Base-by-base conservation (phyloP, 2,888 invertebrate species). In the Hymenopus coronatus region DNA sequence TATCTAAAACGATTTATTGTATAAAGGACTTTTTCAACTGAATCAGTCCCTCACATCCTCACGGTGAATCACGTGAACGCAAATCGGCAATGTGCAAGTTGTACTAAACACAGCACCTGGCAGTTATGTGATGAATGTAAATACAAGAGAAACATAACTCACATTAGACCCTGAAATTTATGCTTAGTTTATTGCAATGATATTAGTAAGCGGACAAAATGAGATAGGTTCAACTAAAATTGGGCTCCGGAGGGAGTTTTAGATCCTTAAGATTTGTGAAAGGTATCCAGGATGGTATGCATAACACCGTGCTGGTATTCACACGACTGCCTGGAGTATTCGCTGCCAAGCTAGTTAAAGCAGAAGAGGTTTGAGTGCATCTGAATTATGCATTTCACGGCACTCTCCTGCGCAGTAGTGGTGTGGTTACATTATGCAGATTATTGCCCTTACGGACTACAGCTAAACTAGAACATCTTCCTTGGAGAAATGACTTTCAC, bases 361-460 rank as follows among this genome's bases (percentile, higher is more conserved):
- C 88, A 88, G 28, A 84, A 84, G 84, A 54, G 28, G 83, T 54
- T 46, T 83, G 88, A 88, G 88, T 88, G 88, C 88, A 70, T 83
- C 84, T 88, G 88, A 88, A 88, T 88, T 84, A 88, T 88, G 83
- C 70, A 88, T 88, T 88, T 88, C 88, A 88, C 88, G 85, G 46
- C 27, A 12, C 85, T 85, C 46, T 40, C 40, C 40, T 70, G 54
- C 83, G 83, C 28, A 83, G 30, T 28, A 46, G 28, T n/a, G 83
- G 33, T 54, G 88, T 54, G 88, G 88, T 54, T 28, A 54, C 88
- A 88, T 84, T 88, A 88, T 88, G 88, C 46, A 88, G 88, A 88
- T 88, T 88, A 46, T 28, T 84, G 54, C 46, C 85, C 54, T 70
- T 70, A 15, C 54, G 54, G 54, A 70, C 54, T 70, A 70, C 20